Conservation (phyloP, 1,140 invertebrate species). For the Meteorus sp. region DNA sequence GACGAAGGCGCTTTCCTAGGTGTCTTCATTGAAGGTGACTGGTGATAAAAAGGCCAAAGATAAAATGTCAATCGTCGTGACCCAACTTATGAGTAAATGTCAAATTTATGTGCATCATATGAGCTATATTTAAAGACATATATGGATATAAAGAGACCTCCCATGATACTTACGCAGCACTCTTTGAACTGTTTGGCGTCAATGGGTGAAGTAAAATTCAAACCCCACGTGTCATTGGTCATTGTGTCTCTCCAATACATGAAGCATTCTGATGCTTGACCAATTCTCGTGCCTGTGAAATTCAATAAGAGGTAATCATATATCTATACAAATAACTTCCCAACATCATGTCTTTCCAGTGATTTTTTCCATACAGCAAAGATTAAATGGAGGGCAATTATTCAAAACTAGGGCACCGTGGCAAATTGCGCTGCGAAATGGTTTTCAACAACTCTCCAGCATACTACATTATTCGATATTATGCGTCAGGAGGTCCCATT, state of each 20-base stretch:
- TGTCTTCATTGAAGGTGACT: slow-evolving; percentile 97
- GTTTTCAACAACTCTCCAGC: too few relatives aligned
- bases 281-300: slow-evolving; percentile 86
- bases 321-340: too few relatives aligned
- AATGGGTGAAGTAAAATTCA: slow-evolving; percentile 95
- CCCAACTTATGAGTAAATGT: slow-evolving; percentile 19
- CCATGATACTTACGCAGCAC: slow-evolving; percentile 86
- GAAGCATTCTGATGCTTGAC: slow-evolving; percentile 97
- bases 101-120: too few relatives aligned
- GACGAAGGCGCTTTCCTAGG: slow-evolving; percentile 95
- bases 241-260: slow-evolving; percentile 97
- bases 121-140: too few relatives aligned
- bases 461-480: too few relatives aligned
- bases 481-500: too few relatives aligned
- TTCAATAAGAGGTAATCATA: too few relatives aligned
- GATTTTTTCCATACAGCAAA: too few relatives aligned
- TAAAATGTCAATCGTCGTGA: slow-evolving; percentile 27
- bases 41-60: slow-evolving; percentile 53
- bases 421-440: too few relatives aligned
- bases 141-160: not conserved
- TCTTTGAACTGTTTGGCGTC: slow-evolving; percentile 97
- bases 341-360: too few relatives aligned
- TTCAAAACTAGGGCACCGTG: too few relatives aligned
- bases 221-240: slow-evolving; percentile 97
- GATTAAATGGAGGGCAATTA: too few relatives aligned